Base-by-base conservation (phyloP, 2,888 invertebrate genomes). In the Protophormia terraenovae region DNA sequence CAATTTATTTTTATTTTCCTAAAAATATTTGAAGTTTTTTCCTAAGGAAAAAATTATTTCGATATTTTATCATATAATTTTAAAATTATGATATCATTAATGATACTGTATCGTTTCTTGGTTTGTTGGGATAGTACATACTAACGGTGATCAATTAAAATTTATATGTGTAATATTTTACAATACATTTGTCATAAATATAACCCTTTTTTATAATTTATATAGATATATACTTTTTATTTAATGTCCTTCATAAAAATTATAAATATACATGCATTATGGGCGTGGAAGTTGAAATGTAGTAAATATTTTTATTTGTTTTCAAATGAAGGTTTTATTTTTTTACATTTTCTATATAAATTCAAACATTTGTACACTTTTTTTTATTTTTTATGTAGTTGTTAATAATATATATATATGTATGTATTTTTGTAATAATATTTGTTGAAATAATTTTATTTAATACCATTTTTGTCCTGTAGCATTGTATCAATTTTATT, bases 401-500 rank as follows among this genome's bases (percentile, higher is more conserved):
- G 3, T 19, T 19, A 12, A 35, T 53, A 38, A 45, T 32, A 62
- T 8, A 7, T 35, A 50, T 35, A 10, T 27, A 50, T n/a, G 14
- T 12, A 41, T n/a, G 10, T 27, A 16, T 69, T 72, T 53, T 27
- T 69, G 38, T 78, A 64, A 64, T 16, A 72, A 72, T 64, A 71
- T 79, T 64, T 79, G 53, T 32, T 35, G 1, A 64, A 72, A 79
- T 72, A 64, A 71, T 72, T 72, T 64, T 41, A 62, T 71, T 60
- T 69, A 69, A 71, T 71, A 50, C 29, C 32, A 38, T 79, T 72
- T 72, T 67, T 72, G 50, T 83, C 32, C 67, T 41, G 3, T 73
- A 53, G 60, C 22, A 67, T 53, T 83, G 67, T 76, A 80, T 75
- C 45, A 64, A 84, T 64, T 75, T 72, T 75, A 75, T 64, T 58